Evolutionary conservation across 2,888 invertebrate species (phyloP).

Genomic region (Salticus scenicus): DNA sequence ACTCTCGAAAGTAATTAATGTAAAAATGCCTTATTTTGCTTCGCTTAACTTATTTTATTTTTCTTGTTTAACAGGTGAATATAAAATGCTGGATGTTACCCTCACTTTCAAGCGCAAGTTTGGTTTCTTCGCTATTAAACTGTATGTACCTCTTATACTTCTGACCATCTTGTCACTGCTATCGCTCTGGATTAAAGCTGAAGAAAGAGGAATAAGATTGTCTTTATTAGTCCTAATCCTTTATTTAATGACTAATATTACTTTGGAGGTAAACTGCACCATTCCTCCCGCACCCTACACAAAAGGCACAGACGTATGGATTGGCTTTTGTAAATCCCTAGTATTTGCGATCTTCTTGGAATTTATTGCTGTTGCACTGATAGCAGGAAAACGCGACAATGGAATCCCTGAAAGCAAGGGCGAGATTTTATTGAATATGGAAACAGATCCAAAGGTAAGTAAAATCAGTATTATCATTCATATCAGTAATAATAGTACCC

Average conservation of each 20-base stretch:
- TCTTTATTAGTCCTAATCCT: conserved; percentile 39
- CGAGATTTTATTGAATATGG: not conserved
- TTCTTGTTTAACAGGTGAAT: conserved; percentile 27
- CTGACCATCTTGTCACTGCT: conserved; percentile 28
- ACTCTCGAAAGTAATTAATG: too few relatives aligned
- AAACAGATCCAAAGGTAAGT: conserved; percentile 41
- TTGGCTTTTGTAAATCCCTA: conserved; percentile 35
- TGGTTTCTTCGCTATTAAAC: conserved; percentile 37
- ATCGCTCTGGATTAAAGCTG: conserved; percentile 50
- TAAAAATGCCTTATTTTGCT: too few relatives aligned
- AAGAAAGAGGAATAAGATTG: conserved; percentile 24
- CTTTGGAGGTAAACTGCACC: not conserved
- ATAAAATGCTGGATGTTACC: not conserved
- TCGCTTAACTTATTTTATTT: too few relatives aligned
- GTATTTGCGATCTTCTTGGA: conserved; percentile 46
- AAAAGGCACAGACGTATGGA: conserved; percentile 58
- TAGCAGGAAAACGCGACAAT: conserved; percentile 1
- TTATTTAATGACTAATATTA: conserved; percentile 28
- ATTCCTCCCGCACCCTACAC: conserved; percentile 37
- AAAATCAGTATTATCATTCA: too few relatives aligned
- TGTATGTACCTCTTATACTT: conserved; percentile 48
- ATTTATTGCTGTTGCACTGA: conserved; percentile 20
- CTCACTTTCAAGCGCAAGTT: conserved; percentile 30
- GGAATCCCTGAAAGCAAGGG: not conserved
- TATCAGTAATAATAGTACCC: too few relatives aligned